Base-by-base conservation (phyloP, 2,113 vertebrate species). In the Calypte anna region DNA sequence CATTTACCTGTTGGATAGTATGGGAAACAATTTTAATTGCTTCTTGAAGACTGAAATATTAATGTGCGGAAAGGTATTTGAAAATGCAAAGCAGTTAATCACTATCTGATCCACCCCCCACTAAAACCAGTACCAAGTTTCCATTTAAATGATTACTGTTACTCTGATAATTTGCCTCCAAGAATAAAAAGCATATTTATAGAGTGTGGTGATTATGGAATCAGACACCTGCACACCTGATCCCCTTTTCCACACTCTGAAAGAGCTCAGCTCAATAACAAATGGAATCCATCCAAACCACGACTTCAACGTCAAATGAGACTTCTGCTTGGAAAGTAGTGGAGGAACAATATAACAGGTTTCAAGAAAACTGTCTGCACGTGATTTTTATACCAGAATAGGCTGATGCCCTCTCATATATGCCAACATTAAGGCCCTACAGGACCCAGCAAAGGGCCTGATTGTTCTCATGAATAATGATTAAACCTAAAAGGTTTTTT, bases 211-310 rank as follows among this genome's bases (percentile, higher is more conserved):
- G 33, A 40, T 62, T 54, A 27, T 2, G 28, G 62, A 66, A 69
- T 38, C 40, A 59, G 70, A 75, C 72, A 92, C 70, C 50, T 75
- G 77, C 0, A 0, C 7, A 4, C 63, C 77, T 69, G 66, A 30
- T 91, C 58, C 81, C 3, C 0, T 51, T 73, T 84, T 82, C 66
- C 78, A 82, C 12, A 6, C 16, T 78, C 57, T n/a, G 40, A 44
- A 75, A 55, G 33, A 81, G 36, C 58, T 91, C 75, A 55, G 87
- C 36, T 80, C 89, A 82, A 3, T 62, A 73, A 82, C 70, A 91
- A 76, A 69, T 36, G 72, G 75, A 77, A 87, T 36, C 38, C 46
- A 91, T 57, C 36, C 62, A 64, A 81, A 87, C 36, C 54, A 85
- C 63, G 36, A 7, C 55, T 58, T 46, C 25, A 13, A 85, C 79